These are phyloP conservation scores for Epinephelus malabaricus DNA, from an alignment of 2,797 vertebrate species.

Conservation along the genomic window DNA sequence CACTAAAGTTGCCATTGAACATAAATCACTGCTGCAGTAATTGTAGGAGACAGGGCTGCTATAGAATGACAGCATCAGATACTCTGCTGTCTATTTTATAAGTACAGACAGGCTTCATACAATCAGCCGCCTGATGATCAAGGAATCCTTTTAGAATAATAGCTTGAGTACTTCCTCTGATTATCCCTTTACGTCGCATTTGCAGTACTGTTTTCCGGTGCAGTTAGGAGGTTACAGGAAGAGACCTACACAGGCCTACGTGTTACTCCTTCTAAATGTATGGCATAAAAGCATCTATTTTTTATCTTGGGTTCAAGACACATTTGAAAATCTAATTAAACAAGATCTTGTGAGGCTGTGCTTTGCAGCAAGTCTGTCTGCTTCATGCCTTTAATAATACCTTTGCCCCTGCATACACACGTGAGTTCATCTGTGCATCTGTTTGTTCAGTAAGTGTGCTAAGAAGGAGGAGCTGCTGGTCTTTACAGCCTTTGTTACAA, in stretches of 20 bases:
- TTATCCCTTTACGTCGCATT: constrained; percentile 20
- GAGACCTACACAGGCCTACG: not conserved
- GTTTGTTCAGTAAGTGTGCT: constrained; percentile 18
- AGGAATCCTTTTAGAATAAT: constrained; percentile 10
- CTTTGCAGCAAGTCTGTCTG: not conserved
- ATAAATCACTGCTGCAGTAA: constrained; percentile 26
- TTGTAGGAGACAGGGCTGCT: not conserved
- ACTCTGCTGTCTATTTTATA: constrained; percentile 21
- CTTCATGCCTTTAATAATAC: constrained; percentile 5
- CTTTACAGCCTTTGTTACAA: constrained; percentile 38
- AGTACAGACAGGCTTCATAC: constrained; percentile 7
- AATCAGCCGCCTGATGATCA: constrained; percentile 8
- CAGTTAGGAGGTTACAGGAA: not conserved
- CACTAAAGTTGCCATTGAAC: constrained; percentile 1
- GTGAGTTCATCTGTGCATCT: constrained; percentile 1
- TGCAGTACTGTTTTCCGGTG: constrained; percentile 2
- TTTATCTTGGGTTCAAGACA: constrained; percentile 13
- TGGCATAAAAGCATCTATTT: not conserved
- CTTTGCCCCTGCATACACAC: not conserved
- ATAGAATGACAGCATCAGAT: not conserved
- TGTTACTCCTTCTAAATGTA: not conserved
- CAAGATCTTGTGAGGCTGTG: not conserved
- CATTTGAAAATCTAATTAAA: not conserved
- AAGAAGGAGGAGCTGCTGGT: constrained; percentile 26
- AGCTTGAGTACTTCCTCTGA: constrained; percentile 20